Percentiles rank a stretch among this genome's conserved stretches.
Conservation (phyloP, 2,888 invertebrate genomes). For the Drosophila melanosoma region DNA sequence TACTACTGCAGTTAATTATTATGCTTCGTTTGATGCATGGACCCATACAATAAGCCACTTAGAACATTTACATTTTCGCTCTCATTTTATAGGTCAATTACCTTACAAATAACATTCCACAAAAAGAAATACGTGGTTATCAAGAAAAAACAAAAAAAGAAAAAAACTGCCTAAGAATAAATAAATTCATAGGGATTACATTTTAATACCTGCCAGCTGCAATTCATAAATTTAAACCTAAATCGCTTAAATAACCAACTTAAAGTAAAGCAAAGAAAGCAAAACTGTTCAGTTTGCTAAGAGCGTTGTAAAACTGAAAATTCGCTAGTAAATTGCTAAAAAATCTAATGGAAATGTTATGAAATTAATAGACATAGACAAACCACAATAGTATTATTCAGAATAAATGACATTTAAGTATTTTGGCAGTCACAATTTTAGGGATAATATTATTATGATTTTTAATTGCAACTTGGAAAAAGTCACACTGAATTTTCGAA, state of each 20-base stretch:
- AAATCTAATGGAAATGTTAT: slow-evolving; percentile 20
- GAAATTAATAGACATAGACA: neutral
- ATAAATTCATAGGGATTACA: neutral
- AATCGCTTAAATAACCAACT: slow-evolving; percentile 27
- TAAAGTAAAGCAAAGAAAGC: slow-evolving; percentile 33
- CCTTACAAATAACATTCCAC: neutral
- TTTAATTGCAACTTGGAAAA: slow-evolving; percentile 29
- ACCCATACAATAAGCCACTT: neutral
- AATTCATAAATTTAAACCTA: slow-evolving; percentile 28
- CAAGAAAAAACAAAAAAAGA: neutral
- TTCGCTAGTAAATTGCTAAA: slow-evolving; percentile 10
- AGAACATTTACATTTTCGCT: neutral
- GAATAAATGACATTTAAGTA: slow-evolving; percentile 42
- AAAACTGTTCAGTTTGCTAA: neutral
- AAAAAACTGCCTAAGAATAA: neutral
- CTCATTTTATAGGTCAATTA: neutral
- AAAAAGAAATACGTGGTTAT: neutral
- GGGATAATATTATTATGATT: slow-evolving; percentile 47
- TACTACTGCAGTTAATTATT: neutral
- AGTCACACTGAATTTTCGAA: too few species aligned
- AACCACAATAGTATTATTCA: neutral
- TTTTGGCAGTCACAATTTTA: slow-evolving; percentile 44
- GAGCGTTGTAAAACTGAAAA: slow-evolving; percentile 32
- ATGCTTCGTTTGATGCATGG: neutral
- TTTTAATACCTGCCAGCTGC: neutral